Percentiles rank a stretch among this genome's conserved stretches.
These are phyloP conservation scores for Phoeniculus purpureus DNA, from an alignment of 2,797 vertebrate species.

Conservation along the genomic window DNA sequence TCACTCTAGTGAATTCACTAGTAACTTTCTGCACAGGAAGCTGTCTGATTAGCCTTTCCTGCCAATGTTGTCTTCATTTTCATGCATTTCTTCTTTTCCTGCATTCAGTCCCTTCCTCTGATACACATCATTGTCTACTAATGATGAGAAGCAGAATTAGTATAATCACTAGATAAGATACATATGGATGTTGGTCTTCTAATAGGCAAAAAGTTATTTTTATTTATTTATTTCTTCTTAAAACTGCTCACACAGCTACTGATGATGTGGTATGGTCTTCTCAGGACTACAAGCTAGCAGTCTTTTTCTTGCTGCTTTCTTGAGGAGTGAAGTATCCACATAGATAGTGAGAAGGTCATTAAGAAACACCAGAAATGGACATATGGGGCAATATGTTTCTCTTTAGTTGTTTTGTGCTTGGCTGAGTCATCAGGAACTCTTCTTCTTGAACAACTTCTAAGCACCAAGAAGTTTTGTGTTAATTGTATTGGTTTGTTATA, in stretches of 20 bases:
- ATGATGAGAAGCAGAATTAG: neutral
- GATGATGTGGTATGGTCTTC: neutral
- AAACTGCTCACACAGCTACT: accelerated
- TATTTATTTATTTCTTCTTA: neutral
- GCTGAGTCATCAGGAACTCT: neutral
- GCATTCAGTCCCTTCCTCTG: accelerated
- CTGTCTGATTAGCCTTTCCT: neutral
- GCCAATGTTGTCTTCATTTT: neutral
- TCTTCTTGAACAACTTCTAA: neutral
- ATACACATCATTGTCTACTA: accelerated
- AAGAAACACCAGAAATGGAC: neutral
- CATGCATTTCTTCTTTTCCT: neutral
- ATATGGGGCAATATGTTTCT: neutral
- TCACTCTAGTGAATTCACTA: neutral
- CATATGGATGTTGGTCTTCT: neutral
- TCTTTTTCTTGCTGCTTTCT: neutral
- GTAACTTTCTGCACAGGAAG: accelerated
- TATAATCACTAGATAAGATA: neutral
- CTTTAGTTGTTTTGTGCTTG: neutral
- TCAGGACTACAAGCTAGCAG: neutral
- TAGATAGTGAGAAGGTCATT: neutral
- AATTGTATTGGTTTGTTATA: neutral
- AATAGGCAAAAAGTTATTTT: neutral
- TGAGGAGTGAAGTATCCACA: neutral
- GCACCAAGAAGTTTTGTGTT: neutral